Percentiles rank a stretch among this genome's conserved stretches.
These are phyloP conservation scores for Pluvialis apricaria DNA, from an alignment of 2,113 vertebrate genomes.

Conservation along the genomic window DNA sequence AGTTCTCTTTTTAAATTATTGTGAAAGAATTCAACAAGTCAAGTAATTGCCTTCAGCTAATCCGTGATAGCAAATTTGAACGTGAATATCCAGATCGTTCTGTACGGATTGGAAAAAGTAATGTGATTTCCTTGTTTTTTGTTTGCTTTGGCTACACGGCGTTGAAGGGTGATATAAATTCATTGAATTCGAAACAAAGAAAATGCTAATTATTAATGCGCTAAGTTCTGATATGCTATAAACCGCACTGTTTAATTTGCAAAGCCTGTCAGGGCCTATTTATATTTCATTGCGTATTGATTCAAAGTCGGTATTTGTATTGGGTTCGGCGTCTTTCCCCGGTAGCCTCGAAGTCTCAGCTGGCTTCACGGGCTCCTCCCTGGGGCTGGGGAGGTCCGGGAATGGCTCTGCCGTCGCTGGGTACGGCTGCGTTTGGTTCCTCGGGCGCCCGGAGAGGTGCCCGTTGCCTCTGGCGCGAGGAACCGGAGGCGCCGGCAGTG, in stretches of 20 bases:
- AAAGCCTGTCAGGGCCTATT: constrained; percentile 49
- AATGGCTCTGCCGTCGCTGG: too few relatives aligned
- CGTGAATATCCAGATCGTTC: constrained; percentile 74
- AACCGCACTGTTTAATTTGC: constrained; percentile 41
- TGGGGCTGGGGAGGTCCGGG: too few relatives aligned
- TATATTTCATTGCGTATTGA: background rate
- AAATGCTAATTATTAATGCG: constrained; percentile 70
- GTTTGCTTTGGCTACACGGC: constrained; percentile 74
- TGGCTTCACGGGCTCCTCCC: background rate
- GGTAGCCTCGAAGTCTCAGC: background rate
- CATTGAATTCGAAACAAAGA: constrained; percentile 68
- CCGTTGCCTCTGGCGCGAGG: background rate
- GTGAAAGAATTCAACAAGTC: constrained; percentile 73
- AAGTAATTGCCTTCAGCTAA: constrained; percentile 83
- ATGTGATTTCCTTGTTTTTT: constrained; percentile 74
- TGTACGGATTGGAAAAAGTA: constrained; percentile 68
- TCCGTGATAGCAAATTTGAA: constrained; percentile 75
- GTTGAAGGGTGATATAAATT: constrained; percentile 73
- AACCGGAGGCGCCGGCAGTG: too few relatives aligned
- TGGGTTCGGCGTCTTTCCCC: background rate
- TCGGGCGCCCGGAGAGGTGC: background rate
- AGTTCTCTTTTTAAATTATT: constrained; percentile 71
- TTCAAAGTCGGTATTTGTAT: background rate
- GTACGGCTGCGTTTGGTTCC: accelerated
- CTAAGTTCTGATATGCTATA: background rate